These are phyloP conservation scores for Aurelia coerulea DNA, from an alignment of 30 jellyfish, hydroid and myxozoan genomes.

Conservation along the genomic window DNA sequence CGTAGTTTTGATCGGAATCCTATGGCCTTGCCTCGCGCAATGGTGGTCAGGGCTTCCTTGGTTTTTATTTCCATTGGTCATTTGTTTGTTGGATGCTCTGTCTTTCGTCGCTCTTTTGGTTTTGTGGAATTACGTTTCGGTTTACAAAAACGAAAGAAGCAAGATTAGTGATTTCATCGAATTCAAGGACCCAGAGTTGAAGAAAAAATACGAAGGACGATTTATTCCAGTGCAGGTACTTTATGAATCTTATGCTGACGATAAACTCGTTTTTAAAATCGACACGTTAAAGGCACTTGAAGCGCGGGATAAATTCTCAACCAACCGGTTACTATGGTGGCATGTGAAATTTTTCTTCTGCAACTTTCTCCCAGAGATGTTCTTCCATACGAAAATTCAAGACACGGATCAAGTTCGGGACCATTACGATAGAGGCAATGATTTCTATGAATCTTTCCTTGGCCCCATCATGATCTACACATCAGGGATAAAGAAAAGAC, in stretches of 20 bases:
- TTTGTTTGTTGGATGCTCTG: conserved; percentile 32
- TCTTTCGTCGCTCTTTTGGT: conserved; percentile 43
- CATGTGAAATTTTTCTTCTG: conserved; percentile 86
- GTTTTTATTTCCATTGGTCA: conserved; percentile 37
- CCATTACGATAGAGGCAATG: conserved; percentile 97
- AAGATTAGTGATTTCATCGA: conserved; percentile 74
- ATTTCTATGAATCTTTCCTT: conserved; percentile 81
- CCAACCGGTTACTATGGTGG: conserved; percentile 89
- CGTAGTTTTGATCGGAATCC: conserved; percentile 7
- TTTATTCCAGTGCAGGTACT: conserved; percentile 83
- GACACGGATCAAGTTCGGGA: conserved; percentile 87
- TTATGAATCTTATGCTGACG: conserved; percentile 89
- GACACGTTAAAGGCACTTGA: conserved; percentile 81
- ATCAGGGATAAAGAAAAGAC: conserved; percentile 69
- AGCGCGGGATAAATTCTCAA: conserved; percentile 69
- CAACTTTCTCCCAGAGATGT: conserved; percentile 87
- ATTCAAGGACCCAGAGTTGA: conserved; percentile 60
- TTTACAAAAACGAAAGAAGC: conserved; percentile 34
- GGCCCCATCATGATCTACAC: conserved; percentile 92
- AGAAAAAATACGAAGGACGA: conserved; percentile 51
- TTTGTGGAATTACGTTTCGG: conserved; percentile 56
- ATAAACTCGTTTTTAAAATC: conserved; percentile 69
- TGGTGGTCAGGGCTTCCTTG: conserved; percentile 44
- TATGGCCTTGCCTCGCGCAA: conserved; percentile 52
- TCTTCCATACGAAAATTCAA: conserved; percentile 74